Evolutionary conservation across 2,888 invertebrate genomes (phyloP), one percentile per base, ranked within the genome.

Genomic region (Alloscopus bannaensis): DNA sequence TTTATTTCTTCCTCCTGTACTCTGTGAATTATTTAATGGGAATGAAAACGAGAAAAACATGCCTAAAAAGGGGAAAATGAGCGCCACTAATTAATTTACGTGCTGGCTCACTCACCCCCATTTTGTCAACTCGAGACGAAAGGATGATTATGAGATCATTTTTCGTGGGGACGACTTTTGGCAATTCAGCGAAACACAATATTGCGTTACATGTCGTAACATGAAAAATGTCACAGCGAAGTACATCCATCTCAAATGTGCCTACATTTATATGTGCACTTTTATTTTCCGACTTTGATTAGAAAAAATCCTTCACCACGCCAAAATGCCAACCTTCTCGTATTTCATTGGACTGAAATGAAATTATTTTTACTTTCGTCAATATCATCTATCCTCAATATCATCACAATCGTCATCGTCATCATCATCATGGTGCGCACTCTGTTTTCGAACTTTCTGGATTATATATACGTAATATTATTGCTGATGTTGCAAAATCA

Each of bases 41-140:
- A n/a, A n/a, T n/a, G n/a, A n/a, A n/a, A n/a, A n/a, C 13, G 42
- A 42, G 18, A 42, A 42, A 42, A 42, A 8, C 36, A 18, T 50
- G 11, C n/a, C 59, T 59, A 59, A 59, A 59, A 59, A 13, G 31
- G 59, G 59, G 11, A 59, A n/a, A n/a, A n/a, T n/a, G n/a, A 20
- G 29, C 29, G 29, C 52, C 20, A 2, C 24, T 22, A 52, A 52
- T 52, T 22, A 52, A 52, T 52, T 52, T 52, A 52, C 52, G 22
- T n/a, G 22, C 24, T n/a, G n/a, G n/a, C n/a, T n/a, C n/a, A n/a
- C 52, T 52, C 52, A 16, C 52, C 52, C 24, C 52, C 52, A n/a
- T 22, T 52, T 6, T 47, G 47, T 47, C 47, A 47, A 16, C 52
- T 4, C 45, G 47, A 47, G n/a, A 13, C 18, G 47, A n/a, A 47